These are phyloP conservation scores for Synanceia verrucosa DNA, from an alignment of 2,797 vertebrate species.

Conservation along the genomic window DNA sequence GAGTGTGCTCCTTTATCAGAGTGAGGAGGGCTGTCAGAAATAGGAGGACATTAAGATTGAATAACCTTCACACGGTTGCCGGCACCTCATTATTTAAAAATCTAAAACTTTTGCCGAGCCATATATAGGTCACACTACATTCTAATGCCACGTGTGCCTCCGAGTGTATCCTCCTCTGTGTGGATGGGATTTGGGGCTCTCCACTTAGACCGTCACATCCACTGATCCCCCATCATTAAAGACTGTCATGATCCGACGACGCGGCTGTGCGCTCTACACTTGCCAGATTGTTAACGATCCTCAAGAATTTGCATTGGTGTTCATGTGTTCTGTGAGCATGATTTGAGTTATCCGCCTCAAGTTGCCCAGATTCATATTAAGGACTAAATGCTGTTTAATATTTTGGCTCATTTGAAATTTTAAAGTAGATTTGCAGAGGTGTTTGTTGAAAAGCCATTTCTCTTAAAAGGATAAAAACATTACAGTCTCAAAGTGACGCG, in stretches of 20 bases:
- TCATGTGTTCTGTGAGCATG: constrained; percentile 28
- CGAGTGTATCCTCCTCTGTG: constrained; percentile 73
- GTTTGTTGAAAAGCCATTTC: constrained; percentile 45
- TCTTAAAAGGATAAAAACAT: constrained; percentile 15
- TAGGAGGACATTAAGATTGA: constrained; percentile 87
- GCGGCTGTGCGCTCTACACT: constrained; percentile 58
- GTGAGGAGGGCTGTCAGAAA: constrained; percentile 83
- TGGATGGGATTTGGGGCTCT: constrained; percentile 71
- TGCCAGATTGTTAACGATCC: constrained; percentile 65
- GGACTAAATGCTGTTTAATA: constrained; percentile 57
- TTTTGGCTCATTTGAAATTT: constrained; percentile 53
- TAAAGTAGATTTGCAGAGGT: constrained; percentile 37
- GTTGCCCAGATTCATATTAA: constrained; percentile 48
- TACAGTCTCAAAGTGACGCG: constrained; percentile 12
- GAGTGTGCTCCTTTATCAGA: constrained; percentile 80
- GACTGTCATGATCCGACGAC: constrained; percentile 61
- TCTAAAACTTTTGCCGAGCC: constrained; percentile 77
- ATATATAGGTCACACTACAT: constrained; percentile 80
- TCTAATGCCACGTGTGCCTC: constrained; percentile 77
- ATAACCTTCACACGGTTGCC: constrained; percentile 85
- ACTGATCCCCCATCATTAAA: constrained; percentile 76
- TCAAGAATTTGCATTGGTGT: constrained; percentile 51
- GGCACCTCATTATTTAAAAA: constrained; percentile 85
- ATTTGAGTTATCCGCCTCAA: constrained; percentile 51
- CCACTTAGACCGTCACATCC: constrained; percentile 70